phyloP scores from a whole-genome alignment of 2,888 invertebrate genomes.

The Orthosia gothica region DNA sequence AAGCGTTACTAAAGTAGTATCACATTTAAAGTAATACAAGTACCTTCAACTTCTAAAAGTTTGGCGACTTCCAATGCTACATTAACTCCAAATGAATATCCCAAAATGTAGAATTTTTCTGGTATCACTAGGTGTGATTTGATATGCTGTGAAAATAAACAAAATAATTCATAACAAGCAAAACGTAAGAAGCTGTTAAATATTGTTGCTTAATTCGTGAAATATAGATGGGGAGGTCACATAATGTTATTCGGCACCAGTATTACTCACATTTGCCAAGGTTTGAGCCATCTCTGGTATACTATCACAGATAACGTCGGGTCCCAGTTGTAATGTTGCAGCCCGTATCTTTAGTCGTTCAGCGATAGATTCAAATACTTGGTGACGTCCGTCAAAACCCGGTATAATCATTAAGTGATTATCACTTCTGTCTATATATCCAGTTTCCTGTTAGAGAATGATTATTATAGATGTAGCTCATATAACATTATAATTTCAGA shows the following conservation, averaged over 20 bases:
- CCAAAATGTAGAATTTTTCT: slow-evolving; percentile 72
- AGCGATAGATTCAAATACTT: slow-evolving; percentile 68
- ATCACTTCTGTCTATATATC: slow-evolving; percentile 37
- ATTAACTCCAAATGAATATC: slow-evolving; percentile 77
- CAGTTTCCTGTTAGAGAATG: slow-evolving; percentile 1
- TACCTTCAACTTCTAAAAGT: slow-evolving; percentile 79
- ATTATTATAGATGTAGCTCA: too few species aligned
- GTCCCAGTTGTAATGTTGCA: slow-evolving; percentile 71
- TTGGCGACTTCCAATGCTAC: slow-evolving; percentile 79
- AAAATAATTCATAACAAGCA: background rate
- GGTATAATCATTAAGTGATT: slow-evolving; percentile 75
- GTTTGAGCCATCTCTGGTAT: slow-evolving; percentile 71
- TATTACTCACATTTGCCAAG: slow-evolving; percentile 68
- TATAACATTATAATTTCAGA: too few species aligned
- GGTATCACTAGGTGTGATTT: slow-evolving; percentile 62
- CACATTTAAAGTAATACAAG: background rate
- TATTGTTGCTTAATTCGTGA: too few species aligned
- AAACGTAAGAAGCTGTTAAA: background rate
- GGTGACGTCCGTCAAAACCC: slow-evolving; percentile 77
- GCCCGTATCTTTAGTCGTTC: slow-evolving; percentile 75
- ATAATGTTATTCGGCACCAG: background rate
- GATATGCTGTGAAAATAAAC: slow-evolving; percentile 61
- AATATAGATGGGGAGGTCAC: too few species aligned
- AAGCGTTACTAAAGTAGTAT: background rate
- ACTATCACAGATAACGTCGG: slow-evolving; percentile 70